Percentiles rank a stretch among this genome's conserved stretches.
Conservation (phyloP, 35 echinoderm and acorn worm species). For the Nesometra sesokonis region DNA sequence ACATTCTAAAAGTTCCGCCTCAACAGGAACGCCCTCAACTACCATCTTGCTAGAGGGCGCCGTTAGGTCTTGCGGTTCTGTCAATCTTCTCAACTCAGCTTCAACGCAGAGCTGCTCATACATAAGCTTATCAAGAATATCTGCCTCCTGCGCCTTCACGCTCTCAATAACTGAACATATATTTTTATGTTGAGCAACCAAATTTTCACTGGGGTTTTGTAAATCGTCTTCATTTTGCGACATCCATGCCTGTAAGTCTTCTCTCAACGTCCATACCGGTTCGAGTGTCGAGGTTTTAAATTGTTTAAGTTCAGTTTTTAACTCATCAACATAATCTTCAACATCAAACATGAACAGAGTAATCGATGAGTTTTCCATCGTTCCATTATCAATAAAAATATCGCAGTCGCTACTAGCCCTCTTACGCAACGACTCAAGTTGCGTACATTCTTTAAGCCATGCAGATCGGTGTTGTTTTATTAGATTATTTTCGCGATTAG, state of each 20-base stretch:
- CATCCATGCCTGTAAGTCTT: conserved; percentile 50
- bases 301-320: conserved; percentile 29
- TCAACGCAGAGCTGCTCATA: conserved; percentile 59
- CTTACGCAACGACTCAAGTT: conserved; percentile 32
- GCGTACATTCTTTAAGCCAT: conserved; percentile 57
- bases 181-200: not conserved
- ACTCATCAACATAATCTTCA: conserved; percentile 51
- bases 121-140: conserved; percentile 30
- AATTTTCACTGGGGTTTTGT: not conserved
- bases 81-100: conserved; percentile 38
- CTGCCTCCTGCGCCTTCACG: conserved; percentile 55
- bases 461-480: conserved; percentile 72
- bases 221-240: not conserved
- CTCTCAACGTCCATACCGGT: conserved; percentile 64
- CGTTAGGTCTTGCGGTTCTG: conserved; percentile 11
- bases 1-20: conserved; percentile 63
- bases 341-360: conserved; percentile 89
- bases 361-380: conserved; percentile 55
- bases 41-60: conserved; percentile 40
- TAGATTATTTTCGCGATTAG: conserved; percentile 66
- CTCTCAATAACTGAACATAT: not conserved
- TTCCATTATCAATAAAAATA: conserved; percentile 30
- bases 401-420: conserved; percentile 33
- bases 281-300: conserved; percentile 54
- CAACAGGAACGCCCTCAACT: conserved; percentile 64